These are phyloP conservation scores for Protodeltote pygarga DNA, from an alignment of 2,888 invertebrate genomes.

Conservation along the genomic window DNA sequence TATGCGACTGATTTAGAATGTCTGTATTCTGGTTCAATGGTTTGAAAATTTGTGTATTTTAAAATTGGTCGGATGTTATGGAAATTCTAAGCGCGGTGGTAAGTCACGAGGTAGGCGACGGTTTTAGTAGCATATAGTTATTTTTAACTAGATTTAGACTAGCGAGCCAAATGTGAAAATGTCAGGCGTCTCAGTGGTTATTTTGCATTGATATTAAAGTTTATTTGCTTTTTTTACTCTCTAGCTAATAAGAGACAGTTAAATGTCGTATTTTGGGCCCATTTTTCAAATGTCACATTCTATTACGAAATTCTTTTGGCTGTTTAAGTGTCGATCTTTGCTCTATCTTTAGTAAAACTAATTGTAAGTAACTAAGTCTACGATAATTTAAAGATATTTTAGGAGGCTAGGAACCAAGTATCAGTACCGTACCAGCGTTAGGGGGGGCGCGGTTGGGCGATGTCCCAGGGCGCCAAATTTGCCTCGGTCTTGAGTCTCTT, in stretches of 20 bases:
- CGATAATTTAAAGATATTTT: too few relatives aligned
- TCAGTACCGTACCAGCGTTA: too few relatives aligned
- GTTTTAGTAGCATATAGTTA: conserved; percentile 44
- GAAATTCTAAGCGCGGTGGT: conserved; percentile 49
- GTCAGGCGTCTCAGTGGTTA: conserved; percentile 44
- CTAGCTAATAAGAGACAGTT: conserved; percentile 31
- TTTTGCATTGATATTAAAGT: conserved; percentile 47
- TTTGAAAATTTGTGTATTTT: conserved; percentile 8
- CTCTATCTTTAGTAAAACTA: too few relatives aligned
- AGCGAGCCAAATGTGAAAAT: conserved; percentile 54
- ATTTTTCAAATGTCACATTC: conserved; percentile 40
- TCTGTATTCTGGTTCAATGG: not conserved
- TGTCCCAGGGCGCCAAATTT: too few relatives aligned
- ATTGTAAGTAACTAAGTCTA: too few relatives aligned
- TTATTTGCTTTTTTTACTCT: conserved; percentile 36
- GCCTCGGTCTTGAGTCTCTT: too few relatives aligned
- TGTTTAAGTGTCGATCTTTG: too few relatives aligned
- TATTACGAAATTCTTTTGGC: not conserved
- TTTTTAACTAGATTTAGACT: conserved; percentile 53
- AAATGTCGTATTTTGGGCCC: conserved; percentile 26
- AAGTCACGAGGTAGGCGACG: conserved; percentile 49
- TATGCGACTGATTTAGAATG: conserved; percentile 16
- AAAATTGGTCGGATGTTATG: conserved; percentile 37
- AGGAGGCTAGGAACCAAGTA: too few relatives aligned
- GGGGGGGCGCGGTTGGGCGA: too few relatives aligned